Percentiles rank a stretch among this genome's conserved stretches.
These are phyloP conservation scores for Scaeva pyrastri DNA, from an alignment of 2,888 invertebrate species.

Conservation along the genomic window DNA sequence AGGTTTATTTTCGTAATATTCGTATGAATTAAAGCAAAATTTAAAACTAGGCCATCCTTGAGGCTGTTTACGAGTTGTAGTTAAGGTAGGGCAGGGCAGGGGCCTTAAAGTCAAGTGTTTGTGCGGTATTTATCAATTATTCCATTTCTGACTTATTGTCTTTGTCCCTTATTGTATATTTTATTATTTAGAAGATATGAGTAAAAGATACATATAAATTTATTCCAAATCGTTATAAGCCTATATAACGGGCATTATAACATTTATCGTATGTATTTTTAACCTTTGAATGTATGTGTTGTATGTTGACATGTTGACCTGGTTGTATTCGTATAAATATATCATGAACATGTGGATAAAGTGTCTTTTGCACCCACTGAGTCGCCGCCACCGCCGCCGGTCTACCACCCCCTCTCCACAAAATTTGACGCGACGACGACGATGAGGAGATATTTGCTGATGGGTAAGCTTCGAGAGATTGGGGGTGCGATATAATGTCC, in stretches of 20 bases:
- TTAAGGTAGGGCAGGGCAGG: too few relatives aligned
- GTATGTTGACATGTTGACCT: conserved; percentile 35
- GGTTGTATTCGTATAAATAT: conserved; percentile 43
- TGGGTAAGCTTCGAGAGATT: not conserved
- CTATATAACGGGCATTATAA: conserved; percentile 46
- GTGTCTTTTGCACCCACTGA: not conserved
- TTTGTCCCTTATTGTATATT: not conserved
- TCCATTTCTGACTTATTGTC: not conserved
- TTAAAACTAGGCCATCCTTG: too few relatives aligned
- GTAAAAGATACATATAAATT: not conserved
- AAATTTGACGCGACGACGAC: not conserved
- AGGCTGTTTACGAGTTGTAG: too few relatives aligned
- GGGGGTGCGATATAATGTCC: not conserved
- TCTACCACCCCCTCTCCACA: too few relatives aligned
- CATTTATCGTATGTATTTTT: not conserved
- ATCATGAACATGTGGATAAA: conserved; percentile 20
- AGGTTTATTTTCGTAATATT: too few relatives aligned
- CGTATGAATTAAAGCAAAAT: too few relatives aligned
- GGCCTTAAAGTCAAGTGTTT: too few relatives aligned
- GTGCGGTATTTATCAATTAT: not conserved
- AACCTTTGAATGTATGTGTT: too few relatives aligned
- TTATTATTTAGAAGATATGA: conserved; percentile 1
- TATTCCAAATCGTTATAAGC: conserved; percentile 24
- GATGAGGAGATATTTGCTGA: not conserved
- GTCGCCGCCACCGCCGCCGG: too few relatives aligned